Base-by-base conservation (phyloP, 2,113 vertebrate species). In the Chloroceryle aenea region DNA sequence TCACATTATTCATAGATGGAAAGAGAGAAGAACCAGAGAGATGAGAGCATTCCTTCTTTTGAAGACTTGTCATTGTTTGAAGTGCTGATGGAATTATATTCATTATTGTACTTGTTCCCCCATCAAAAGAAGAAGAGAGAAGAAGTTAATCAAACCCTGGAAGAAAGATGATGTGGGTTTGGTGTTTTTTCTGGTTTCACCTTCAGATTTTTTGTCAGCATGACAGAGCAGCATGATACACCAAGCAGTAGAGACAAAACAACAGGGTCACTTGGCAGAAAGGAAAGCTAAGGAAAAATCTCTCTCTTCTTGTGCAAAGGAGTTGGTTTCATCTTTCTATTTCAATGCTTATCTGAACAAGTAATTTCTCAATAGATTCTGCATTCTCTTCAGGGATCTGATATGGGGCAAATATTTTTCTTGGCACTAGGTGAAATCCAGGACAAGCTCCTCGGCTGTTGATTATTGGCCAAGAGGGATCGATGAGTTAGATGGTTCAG, bases 1-100 rank as follows among this genome's bases (percentile, higher is more conserved):
- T 73, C 94, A 74, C 80, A 26, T 90, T 94, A 84, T 90, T 95
- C 10, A 21, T 80, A 78, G 34, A 14, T 32, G 25, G 77, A 88
- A 95, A 94, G 53, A 83, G 42, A 45, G 50, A 92, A 92, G 48
- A 92, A 92, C 48, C 12, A 73, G 22, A 38, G 32, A 74, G 77
- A 56, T 1, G 4, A 73, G 62, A 83, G n/a, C 1, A 0, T 7
- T 8, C 12, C 22, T 38, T 72, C 64, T 86, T 91, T 68, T 64
- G 76, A 95, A 73, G 20, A 20, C 91, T 73, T 42, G 7, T 55
- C 73, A 15, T 25, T 45, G 67, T 94, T 93, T 34, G 34, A 69
- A 90, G 42, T 66, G 38, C 62, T 48, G 55, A 17, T 63, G 75
- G 55, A 74, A 63, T 85, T 26, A 20, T 48, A 7, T 14, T 78